Evolutionary conservation across 2,113 vertebrate genomes (phyloP).

Genomic region (Phocoena phocoena): DNA sequence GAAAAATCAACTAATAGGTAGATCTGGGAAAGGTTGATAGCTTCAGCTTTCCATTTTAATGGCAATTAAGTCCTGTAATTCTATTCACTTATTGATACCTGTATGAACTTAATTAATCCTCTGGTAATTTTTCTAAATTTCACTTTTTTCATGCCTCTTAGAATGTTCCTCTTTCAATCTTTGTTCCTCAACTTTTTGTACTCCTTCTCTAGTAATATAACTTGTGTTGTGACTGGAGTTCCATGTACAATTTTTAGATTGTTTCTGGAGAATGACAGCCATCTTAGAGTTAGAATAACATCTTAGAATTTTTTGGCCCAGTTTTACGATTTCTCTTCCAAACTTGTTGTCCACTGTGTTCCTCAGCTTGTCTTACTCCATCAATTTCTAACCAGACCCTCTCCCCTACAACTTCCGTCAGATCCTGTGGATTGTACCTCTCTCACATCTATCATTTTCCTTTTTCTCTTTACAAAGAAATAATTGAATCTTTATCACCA

Average conservation of each 20-base stretch:
- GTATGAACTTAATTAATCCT: neutral
- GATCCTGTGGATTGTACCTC: neutral
- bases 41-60: neutral
- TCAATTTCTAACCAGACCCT: neutral
- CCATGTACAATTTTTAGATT: neutral
- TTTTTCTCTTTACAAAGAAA: neutral
- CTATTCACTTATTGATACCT: neutral
- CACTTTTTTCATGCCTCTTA: neutral
- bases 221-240: neutral
- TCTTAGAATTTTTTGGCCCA: neutral
- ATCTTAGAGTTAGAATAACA: neutral
- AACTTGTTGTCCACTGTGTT: neutral
- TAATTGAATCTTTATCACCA: neutral
- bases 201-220: neutral
- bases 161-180: neutral
- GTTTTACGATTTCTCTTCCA: neutral
- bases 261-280: neutral
- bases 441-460: neutral
- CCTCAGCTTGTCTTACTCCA: too few relatives aligned
- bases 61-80: neutral
- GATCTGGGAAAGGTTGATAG: neutral
- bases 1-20: neutral
- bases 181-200: neutral
- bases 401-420: neutral
- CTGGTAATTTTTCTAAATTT: neutral